Conservation (phyloP, 2,113 vertebrate species). For the Anas platyrhynchos region DNA sequence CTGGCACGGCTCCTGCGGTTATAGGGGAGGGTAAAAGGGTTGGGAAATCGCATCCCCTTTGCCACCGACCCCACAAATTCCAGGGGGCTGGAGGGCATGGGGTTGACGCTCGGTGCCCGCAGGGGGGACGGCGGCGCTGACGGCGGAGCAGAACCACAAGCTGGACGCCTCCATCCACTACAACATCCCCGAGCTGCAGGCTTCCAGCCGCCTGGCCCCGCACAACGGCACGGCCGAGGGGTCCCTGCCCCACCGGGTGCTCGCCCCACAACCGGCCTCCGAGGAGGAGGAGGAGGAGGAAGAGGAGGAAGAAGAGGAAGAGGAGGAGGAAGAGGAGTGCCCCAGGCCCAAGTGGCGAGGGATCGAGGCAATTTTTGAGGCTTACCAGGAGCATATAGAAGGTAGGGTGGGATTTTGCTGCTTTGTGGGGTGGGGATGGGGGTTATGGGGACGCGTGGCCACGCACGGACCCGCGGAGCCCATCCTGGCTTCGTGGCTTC, state of each 20-base stretch:
- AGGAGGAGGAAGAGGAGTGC: conserved; percentile 76
- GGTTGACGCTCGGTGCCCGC: not conserved
- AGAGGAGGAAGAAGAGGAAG: conserved; percentile 69
- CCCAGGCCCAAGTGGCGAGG: conserved; percentile 91
- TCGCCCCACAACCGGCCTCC: conserved; percentile 73
- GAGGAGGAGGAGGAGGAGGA: conserved; percentile 81
- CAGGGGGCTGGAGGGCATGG: not conserved
- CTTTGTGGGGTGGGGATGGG: too few relatives aligned
- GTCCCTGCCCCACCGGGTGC: conserved; percentile 59
- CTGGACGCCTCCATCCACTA: conserved; percentile 93
- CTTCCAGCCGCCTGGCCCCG: conserved; percentile 73
- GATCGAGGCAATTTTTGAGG: conserved; percentile 96
- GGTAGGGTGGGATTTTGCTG: conserved; percentile 69
- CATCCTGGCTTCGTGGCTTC: too few relatives aligned
- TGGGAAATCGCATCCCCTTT: not conserved
- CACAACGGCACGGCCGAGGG: conserved; percentile 90
- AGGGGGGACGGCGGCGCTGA: conserved; percentile 78
- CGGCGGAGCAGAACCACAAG: conserved; percentile 89
- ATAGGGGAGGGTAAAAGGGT: not conserved
- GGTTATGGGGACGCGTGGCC: too few relatives aligned
- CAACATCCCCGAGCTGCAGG: conserved; percentile 97
- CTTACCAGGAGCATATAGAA: conserved; percentile 97
- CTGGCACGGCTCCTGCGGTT: not conserved
- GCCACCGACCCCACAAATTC: not conserved
- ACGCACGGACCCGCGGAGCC: rapidly evolving